Evolutionary conservation across 2,113 vertebrate species (phyloP).

Genomic region (Hemibagrus wyckioides): DNA sequence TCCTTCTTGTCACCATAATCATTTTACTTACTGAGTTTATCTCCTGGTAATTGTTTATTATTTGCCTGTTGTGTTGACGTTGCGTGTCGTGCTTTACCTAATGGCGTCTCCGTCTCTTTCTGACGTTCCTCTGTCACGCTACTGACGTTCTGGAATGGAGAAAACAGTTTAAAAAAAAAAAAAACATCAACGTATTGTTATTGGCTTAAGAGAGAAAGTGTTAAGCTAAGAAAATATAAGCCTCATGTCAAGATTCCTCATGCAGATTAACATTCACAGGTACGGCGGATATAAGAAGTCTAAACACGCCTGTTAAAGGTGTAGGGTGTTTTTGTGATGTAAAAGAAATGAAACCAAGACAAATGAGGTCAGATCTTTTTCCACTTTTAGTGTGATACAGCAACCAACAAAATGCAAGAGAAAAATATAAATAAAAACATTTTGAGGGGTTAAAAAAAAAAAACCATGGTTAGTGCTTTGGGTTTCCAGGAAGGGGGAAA

Average conservation of each 20-base stretch:
- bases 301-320: neutral
- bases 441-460: neutral
- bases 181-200: neutral
- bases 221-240: no score
- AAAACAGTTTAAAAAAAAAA: neutral
- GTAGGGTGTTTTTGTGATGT: neutral
- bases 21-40: neutral
- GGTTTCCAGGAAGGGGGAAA: neutral
- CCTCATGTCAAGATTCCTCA: neutral
- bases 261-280: neutral
- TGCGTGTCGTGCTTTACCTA: no score
- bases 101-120: slow-evolving; percentile 21
- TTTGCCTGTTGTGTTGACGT: no score
- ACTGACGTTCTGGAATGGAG: neutral
- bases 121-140: neutral
- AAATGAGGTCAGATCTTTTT: neutral
- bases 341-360: neutral
- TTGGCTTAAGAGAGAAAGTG: neutral
- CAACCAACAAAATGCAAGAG: neutral
- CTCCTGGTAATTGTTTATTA: neutral
- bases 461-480: neutral
- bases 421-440: neutral
- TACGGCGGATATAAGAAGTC: neutral
- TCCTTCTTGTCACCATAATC: neutral
- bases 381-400: neutral